Base-by-base conservation (phyloP, 2,113 vertebrate genomes). In the Orthonyx spaldingii region DNA sequence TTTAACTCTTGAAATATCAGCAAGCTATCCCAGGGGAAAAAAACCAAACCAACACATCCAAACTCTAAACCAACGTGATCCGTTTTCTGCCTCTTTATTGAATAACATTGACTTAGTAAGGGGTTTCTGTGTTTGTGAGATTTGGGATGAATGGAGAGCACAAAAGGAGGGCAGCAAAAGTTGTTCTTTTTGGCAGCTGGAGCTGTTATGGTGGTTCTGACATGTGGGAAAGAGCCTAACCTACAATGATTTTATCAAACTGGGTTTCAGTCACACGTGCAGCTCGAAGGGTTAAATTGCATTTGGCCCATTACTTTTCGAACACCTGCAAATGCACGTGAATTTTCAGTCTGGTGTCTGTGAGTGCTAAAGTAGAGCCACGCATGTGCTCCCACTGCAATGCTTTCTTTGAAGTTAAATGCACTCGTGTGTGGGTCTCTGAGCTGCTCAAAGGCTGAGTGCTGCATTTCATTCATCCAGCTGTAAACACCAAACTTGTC, bases 121-220 rank as follows among this genome's bases (percentile, higher is more conserved):
- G 26, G 23, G 5, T 66, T 84, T 84, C 37, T 84, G 28, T 84
- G 42, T 27, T 66, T 66, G 47, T 74, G 50, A 46, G 37, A 50
- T 0, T 0, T 30, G 20, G 35, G 61, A 0, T 52, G 37, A 72
- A 46, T 27, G 26, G 30, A 50, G 18, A 65, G 16, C 2, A 26
- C 20, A 30, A 18, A 3, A 50, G 33, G 56, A 84, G 20, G 27
- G 22, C 44, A 80, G 66, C 13, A 69, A n/a, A 41, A 61, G 16
- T 20, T 86, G 14, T 68, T 35, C 11, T 32, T 72, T 84, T 55
- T 26, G 55, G n/a, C 76, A 84, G 32, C 46, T 95, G 71, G n/a
- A 77, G 42, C 24, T 71, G 23, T 50, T 89, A 4, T 1, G 22
- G 24, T 74, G 32, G 20, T 80, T 88, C 41, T 89, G 22, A 30